Base-by-base conservation (phyloP, 1,140 invertebrate genomes). In the Drosophila ananassae region DNA sequence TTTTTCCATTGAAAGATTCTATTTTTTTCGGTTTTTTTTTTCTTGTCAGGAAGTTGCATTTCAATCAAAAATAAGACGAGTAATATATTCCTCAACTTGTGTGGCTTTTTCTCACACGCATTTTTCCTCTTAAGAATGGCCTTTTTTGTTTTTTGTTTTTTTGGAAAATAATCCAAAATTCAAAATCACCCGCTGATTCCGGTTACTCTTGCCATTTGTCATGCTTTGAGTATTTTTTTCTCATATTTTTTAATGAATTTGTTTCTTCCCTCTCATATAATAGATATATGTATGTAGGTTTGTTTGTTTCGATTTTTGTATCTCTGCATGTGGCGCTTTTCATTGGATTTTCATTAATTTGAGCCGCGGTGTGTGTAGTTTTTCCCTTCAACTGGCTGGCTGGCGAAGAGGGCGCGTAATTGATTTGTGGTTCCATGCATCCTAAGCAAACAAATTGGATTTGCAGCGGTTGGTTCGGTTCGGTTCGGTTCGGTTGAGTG, bases 101-200 rank as follows among this genome's bases (percentile, higher is more conserved):
- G 82, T 87, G 82, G 82, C 82, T 87, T 47, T 22, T 24, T 89
- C 79, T 89, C 82, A 79, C 82, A 85, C 82, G 75, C 83, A 79
- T 87, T 87, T 87, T 87, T 87, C 79, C 79, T 79, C 63, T 63
- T 82, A 87, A 87, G 66, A 72, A 57, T 76, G 89, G 82, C 83
- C 83, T 66, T 51, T 13, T 51, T 41, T 3, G 4, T 41, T 17
- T n/a, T 17, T 12, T 5, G n/a, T 41, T 41, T n/a, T 46, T 21
- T 46, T 46, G 17, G 41, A n/a, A 10, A 17, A 17, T 17, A 17
- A 17, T 17, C 17, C 17, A 17, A 17, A 17, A 17, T 17, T 17
- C 1, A 17, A 24, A 47, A 37, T 50, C 46, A 9, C 12, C 56
- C 13, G 46, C 41, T 44, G 39, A 10, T 25, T 28, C 57, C 57